Evolutionary conservation across 37 sponge, comb jelly and placozoan species (phyloP), one percentile per base, ranked within the genome.

Genomic region (Ianthella basta): DNA sequence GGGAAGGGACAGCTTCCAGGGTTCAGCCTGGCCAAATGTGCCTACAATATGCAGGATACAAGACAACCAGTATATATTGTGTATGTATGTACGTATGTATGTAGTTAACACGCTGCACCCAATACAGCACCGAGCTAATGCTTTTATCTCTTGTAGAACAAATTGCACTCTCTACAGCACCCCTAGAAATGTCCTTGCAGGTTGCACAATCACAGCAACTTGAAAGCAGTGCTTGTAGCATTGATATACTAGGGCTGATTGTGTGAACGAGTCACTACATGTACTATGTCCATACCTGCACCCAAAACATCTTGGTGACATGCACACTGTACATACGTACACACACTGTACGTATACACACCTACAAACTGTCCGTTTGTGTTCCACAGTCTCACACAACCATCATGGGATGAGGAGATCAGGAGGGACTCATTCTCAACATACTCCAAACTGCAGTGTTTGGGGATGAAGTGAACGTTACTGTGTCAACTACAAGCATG

Each of bases 311-410:
- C 8, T 8, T 44, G 50, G 50, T 44, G 50, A 8, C 50, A 44
- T 10, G 50, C 50, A 44, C 50, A 3, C 3, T 44, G 50, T n/a
- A n/a, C 36, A 34, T 69, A 69, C 18, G 18, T 69, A 34, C 33
- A 34, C 73, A 34, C 18, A 69, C 36, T 69, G 36, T 69, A 27
- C 53, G 15, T 15, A n/a, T 56, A 50, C 67, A 67, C 80, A 91
- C 95, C 95, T 30, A 94, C 88, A 64, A 82, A 88, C 4, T 86
- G 84, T 81, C 95, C 95, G 24, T 91, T 80, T 14, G 59, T 27
- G 18, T 85, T 88, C 95, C 95, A 94, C 59, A 94, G 21, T 65
- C 92, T 82, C 0, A 86, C 85, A 15, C 88, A 84, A 32, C 86
- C 61, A 80, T 94, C 95, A 35, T 18, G 55, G 0, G 95, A 91